Evolutionary conservation across 2,888 invertebrate genomes (phyloP).

Genomic region (Muscina levida): DNA sequence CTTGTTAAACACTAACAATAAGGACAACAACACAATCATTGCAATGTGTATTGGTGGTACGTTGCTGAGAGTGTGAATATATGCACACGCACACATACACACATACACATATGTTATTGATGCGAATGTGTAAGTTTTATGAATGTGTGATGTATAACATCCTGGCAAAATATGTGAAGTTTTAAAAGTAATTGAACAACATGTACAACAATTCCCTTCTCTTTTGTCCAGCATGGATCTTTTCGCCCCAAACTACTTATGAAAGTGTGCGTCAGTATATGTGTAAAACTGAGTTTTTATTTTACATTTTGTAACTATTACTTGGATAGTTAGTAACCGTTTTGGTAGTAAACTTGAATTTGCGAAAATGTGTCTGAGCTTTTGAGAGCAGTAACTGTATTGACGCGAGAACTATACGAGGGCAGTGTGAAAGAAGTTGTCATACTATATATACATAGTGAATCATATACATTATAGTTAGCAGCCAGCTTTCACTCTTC

Average conservation of each 20-base stretch:
- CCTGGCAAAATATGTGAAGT: slow-evolving; percentile 44
- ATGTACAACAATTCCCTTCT: slow-evolving; percentile 51
- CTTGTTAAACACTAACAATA: slow-evolving; percentile 26
- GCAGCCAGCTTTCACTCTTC: no score
- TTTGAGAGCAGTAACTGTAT: background rate
- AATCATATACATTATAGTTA: no score
- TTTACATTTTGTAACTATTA: background rate
- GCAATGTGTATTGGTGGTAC: no score
- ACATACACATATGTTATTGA: background rate
- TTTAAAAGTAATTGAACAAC: slow-evolving; percentile 61
- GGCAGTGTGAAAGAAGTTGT: background rate
- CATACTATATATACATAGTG: no score
- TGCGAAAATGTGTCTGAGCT: slow-evolving; percentile 22
- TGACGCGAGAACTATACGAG: background rate
- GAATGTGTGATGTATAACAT: slow-evolving; percentile 36
- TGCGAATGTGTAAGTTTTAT: background rate
- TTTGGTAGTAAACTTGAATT: slow-evolving; percentile 10
- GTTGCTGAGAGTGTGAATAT: background rate
- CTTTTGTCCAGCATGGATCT: background rate
- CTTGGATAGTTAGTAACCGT: slow-evolving; percentile 28
- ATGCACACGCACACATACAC: slow-evolving; percentile 27
- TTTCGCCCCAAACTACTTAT: slow-evolving; percentile 9
- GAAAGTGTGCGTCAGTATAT: slow-evolving; percentile 18
- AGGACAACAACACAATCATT: slow-evolving; percentile 30
- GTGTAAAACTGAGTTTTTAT: slow-evolving; percentile 1